These are phyloP conservation scores for Pogonomyrmex barbatus DNA, from an alignment of 1,140 invertebrate genomes.

Conservation along the genomic window DNA sequence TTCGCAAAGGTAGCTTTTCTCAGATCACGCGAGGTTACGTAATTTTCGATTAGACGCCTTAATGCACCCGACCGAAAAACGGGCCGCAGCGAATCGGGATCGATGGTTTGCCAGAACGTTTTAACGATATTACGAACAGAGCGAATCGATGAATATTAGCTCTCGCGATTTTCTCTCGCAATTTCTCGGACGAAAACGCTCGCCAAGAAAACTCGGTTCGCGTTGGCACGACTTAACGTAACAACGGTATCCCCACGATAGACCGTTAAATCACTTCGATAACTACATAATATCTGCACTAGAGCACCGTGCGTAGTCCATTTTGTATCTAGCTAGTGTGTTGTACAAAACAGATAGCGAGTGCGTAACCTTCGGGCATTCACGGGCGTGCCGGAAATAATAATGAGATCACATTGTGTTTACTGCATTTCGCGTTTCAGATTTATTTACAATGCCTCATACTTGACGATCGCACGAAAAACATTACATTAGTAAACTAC, in stretches of 20 bases:
- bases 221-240: not conserved
- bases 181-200: conserved; percentile 5
- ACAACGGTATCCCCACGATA: not conserved
- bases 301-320: not conserved
- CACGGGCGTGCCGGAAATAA: conserved; percentile 27
- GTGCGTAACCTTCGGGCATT: conserved; percentile 48
- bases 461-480: not conserved
- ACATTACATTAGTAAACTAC: not conserved
- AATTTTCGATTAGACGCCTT: conserved; percentile 46
- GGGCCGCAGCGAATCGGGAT: not conserved
- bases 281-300: not conserved
- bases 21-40: conserved; percentile 53
- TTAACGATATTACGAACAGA: conserved; percentile 26
- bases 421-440: not conserved
- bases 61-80: conserved; percentile 26
- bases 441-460: conserved; percentile 9
- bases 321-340: not conserved
- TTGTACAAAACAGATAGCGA: not conserved
- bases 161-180: not conserved
- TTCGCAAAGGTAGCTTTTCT: not conserved
- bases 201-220: not conserved
- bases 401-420: conserved; percentile 20
- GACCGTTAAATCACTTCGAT: conserved; percentile 2
- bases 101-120: conserved; percentile 5
- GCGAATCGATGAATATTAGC: conserved; percentile 18